A percentile compares a stretch with the other conserved stretches of the same genome.
phyloP scores from a whole-genome alignment of 2,888 invertebrate genomes.

The Protophormia terraenovae region DNA sequence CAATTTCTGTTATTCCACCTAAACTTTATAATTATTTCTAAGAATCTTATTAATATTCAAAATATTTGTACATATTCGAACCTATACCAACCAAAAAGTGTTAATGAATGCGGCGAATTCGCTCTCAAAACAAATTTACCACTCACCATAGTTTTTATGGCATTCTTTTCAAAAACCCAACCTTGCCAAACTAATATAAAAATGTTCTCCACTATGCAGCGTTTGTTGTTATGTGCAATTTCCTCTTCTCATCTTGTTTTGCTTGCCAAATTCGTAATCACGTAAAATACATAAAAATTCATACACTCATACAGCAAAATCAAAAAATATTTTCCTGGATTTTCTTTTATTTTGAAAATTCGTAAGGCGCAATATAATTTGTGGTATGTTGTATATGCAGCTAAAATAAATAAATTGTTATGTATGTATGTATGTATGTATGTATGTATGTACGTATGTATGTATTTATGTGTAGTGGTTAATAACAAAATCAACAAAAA shows the following conservation, averaged over 20 bases:
- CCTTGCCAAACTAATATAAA: slow-evolving; percentile 29
- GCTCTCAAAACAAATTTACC: slow-evolving; percentile 22
- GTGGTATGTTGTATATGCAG: neutral
- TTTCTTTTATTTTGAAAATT: slow-evolving; percentile 34
- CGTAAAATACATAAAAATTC: slow-evolving; percentile 33
- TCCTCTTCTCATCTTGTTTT: slow-evolving; percentile 51
- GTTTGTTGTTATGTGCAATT: neutral
- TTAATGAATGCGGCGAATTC: slow-evolving; percentile 54
- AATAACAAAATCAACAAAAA: slow-evolving; percentile 9
- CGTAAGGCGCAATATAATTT: slow-evolving; percentile 57
- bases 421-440: neutral
- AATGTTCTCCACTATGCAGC: slow-evolving; percentile 1
- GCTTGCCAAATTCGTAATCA: slow-evolving; percentile 64
- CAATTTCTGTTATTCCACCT: no score
- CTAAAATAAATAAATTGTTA: no score
- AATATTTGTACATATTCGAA: neutral
- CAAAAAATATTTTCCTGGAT: slow-evolving; percentile 34
- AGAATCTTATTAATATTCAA: no score
- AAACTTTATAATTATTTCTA: no score
- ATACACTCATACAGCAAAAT: neutral
- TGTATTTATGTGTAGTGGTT: neutral
- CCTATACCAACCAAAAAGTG: slow-evolving; percentile 43
- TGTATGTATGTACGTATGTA: neutral
- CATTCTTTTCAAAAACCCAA: neutral
- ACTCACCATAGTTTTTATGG: neutral